Conservation (phyloP, 2,113 vertebrate species). For the Ivindomyrus marchei region DNA sequence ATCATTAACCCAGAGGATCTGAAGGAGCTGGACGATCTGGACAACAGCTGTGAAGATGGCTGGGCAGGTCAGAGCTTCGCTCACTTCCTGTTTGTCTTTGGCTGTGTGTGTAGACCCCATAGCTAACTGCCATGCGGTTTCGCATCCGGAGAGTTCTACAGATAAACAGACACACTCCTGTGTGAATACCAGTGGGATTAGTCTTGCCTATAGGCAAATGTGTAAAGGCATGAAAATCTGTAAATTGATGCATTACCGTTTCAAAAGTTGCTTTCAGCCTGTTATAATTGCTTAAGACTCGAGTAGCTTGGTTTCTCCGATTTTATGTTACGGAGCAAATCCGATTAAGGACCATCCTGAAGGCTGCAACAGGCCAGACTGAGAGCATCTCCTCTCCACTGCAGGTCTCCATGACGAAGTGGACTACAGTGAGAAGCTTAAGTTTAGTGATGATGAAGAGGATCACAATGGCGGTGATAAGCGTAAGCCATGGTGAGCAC, state of each 20-base stretch:
- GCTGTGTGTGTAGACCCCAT: neutral
- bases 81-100: neutral
- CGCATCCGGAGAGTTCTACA: neutral
- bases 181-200: neutral
- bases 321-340: neutral
- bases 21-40: slow-evolving; percentile 90
- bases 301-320: neutral
- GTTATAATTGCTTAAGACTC: neutral
- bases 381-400: neutral
- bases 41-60: slow-evolving; percentile 87
- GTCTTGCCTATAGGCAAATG: neutral
- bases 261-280: neutral
- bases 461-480: slow-evolving; percentile 67
- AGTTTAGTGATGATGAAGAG: slow-evolving; percentile 95
- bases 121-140: neutral
- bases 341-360: neutral
- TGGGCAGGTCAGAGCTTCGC: slow-evolving; percentile 80
- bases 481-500: slow-evolving; percentile 74
- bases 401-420: slow-evolving; percentile 94
- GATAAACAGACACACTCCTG: neutral
- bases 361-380: neutral
- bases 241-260: neutral
- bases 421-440: slow-evolving; percentile 92
- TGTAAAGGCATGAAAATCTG: neutral
- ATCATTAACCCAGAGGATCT: slow-evolving; percentile 93